These are phyloP conservation scores for Hydropsyche tenuis DNA, from an alignment of 1,140 invertebrate species.

Conservation along the genomic window DNA sequence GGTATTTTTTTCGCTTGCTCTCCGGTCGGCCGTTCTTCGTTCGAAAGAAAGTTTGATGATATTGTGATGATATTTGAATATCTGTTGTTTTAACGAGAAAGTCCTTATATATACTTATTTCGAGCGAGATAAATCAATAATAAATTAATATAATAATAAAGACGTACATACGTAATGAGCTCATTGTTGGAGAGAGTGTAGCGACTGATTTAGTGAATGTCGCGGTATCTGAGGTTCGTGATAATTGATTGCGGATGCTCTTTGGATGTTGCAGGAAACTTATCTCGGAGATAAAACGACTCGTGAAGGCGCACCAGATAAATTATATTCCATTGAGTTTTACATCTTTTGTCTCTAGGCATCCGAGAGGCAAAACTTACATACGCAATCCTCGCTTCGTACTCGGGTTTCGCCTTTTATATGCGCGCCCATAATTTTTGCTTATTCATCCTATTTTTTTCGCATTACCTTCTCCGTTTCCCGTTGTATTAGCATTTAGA, in stretches of 20 bases:
- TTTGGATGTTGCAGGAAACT: constrained; percentile 43
- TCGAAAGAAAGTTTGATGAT: constrained; percentile 37
- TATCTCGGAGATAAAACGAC: constrained; percentile 36
- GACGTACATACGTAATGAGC: neutral
- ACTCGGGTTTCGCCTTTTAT: neutral
- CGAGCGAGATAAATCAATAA: neutral
- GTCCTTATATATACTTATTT: neutral
- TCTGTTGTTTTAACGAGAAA: constrained; percentile 36
- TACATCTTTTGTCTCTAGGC: constrained; percentile 21
- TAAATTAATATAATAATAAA: constrained; percentile 8
- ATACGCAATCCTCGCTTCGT: constrained; percentile 19
- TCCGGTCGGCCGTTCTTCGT: neutral
- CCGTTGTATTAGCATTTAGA: neutral
- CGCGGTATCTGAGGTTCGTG: constrained; percentile 44
- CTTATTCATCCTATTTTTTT: neutral
- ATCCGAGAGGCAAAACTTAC: constrained; percentile 4
- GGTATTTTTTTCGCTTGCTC: constrained; percentile 15
- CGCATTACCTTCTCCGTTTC: neutral
- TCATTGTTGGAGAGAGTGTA: constrained; percentile 4
- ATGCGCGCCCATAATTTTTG: constrained; percentile 10
- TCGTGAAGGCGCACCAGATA: constrained; percentile 28
- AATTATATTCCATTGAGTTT: constrained; percentile 32
- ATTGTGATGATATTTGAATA: constrained; percentile 43
- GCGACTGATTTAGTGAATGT: constrained; percentile 38
- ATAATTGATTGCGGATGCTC: constrained; percentile 49